phyloP scores from a whole-genome alignment of 1,140 invertebrate genomes.

The Atopsyche davidsoni region DNA sequence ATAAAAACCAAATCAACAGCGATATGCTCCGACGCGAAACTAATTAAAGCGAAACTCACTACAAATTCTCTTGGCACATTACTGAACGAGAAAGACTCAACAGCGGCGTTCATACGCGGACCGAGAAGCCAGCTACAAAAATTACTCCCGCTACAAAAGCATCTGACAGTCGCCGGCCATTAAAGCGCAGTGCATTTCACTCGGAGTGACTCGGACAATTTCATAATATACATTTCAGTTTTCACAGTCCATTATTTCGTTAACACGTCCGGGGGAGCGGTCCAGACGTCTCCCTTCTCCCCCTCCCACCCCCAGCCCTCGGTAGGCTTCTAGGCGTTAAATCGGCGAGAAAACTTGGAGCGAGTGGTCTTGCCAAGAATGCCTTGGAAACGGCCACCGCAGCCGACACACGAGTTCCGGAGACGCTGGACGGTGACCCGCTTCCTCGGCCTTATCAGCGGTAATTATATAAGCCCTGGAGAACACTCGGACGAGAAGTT shows the following conservation, averaged over 20 bases:
- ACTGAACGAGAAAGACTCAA: no score
- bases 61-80: no score
- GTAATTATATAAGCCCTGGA: constrained; percentile 10
- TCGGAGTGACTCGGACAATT: constrained; percentile 26
- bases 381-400: constrained; percentile 10
- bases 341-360: constrained; percentile 28
- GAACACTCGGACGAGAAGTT: no score
- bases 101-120: no score
- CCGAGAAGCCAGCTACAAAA: no score
- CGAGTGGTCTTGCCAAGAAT: constrained; percentile 26
- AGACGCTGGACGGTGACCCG: no score
- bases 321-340: constrained; percentile 23
- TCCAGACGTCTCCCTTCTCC: constrained; percentile 14
- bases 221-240: constrained; percentile 30
- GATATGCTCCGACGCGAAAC: no score
- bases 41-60: no score
- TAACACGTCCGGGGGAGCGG: constrained; percentile 26
- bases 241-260: constrained; percentile 31
- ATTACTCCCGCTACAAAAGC: no score
- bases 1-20: no score
- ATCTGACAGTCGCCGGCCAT: constrained; percentile 19
- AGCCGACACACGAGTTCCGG: constrained; percentile 2
- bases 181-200: constrained; percentile 23
- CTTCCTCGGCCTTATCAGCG: constrained; percentile 17
- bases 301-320: constrained; percentile 1